These are phyloP conservation scores for Atrina japonica DNA, from an alignment of 2,888 invertebrate species.

Conservation along the genomic window DNA sequence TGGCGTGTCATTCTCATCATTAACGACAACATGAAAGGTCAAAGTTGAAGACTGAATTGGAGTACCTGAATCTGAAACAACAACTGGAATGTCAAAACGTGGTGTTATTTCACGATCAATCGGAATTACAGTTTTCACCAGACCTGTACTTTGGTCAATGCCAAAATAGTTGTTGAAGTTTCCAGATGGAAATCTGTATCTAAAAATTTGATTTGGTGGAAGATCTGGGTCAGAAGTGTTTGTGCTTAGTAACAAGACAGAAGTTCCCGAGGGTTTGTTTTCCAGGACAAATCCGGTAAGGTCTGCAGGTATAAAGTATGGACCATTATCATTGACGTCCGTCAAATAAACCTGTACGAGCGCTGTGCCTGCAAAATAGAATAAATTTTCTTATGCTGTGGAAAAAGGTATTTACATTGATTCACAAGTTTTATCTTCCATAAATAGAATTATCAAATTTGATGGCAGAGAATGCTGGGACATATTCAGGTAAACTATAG, in stretches of 20 bases:
- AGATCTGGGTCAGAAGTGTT: slow-evolving; percentile 88
- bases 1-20: slow-evolving; percentile 95
- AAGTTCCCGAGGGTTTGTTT: slow-evolving; percentile 56
- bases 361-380: slow-evolving; percentile 87
- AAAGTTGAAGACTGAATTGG: slow-evolving; percentile 92
- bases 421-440: no score
- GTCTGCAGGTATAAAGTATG: slow-evolving; percentile 87
- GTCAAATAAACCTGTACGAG: slow-evolving; percentile 89
- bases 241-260: slow-evolving; percentile 61
- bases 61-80: slow-evolving; percentile 88
- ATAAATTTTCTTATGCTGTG: no score
- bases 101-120: slow-evolving; percentile 92
- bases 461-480: no score
- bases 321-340: slow-evolving; percentile 97
- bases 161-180: slow-evolving; percentile 87
- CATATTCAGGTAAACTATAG: no score
- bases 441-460: no score
- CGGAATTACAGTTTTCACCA: slow-evolving; percentile 88
- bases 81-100: slow-evolving; percentile 87
- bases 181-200: slow-evolving; percentile 88
- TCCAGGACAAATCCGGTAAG: slow-evolving; percentile 68
- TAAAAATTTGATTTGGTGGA: slow-evolving; percentile 94
- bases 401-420: no score
- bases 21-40: slow-evolving; percentile 86
- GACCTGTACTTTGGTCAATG: slow-evolving; percentile 90